Evolutionary conservation across 2,797 vertebrate species (phyloP).

Genomic region (Centroberyx gerrardi): DNA sequence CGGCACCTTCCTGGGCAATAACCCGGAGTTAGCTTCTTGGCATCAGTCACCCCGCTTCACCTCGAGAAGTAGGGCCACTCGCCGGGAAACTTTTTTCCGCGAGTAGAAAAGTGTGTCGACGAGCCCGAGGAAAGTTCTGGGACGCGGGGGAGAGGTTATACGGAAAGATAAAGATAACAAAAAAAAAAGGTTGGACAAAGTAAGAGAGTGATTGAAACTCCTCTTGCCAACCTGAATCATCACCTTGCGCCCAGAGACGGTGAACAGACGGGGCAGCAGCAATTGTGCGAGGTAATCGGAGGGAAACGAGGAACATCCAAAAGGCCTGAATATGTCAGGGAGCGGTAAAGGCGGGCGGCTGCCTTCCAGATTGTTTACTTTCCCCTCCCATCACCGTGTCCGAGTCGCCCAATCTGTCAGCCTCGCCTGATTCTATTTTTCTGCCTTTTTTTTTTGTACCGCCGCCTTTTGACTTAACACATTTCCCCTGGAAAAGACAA

Average conservation of each 20-base stretch:
- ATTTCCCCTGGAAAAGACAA: slow-evolving; percentile 53
- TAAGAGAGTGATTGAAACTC: slow-evolving; percentile 65
- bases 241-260: slow-evolving; percentile 42
- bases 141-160: neutral
- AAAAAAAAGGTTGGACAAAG: slow-evolving; percentile 14
- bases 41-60: slow-evolving; percentile 67
- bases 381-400: slow-evolving; percentile 48
- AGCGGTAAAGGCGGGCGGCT: slow-evolving; percentile 38
- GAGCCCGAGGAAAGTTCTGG: slow-evolving; percentile 24
- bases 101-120: slow-evolving; percentile 14
- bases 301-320: slow-evolving; percentile 63
- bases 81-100: slow-evolving; percentile 37
- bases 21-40: slow-evolving; percentile 56
- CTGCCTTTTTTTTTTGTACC: slow-evolving; percentile 25
- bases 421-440: slow-evolving; percentile 36
- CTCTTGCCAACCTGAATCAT: slow-evolving; percentile 68
- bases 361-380: slow-evolving; percentile 61
- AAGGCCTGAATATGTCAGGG: slow-evolving; percentile 81
- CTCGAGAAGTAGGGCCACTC: slow-evolving; percentile 50
- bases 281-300: slow-evolving; percentile 66
- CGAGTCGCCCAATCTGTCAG: slow-evolving; percentile 66
- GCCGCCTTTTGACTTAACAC: slow-evolving; percentile 44
- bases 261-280: slow-evolving; percentile 60
- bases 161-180: slow-evolving; percentile 3
- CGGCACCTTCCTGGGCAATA: slow-evolving; percentile 70